Evolutionary conservation across 2,797 vertebrate genomes (phyloP), one percentile per base, ranked within the genome.

Genomic region (Crypturellus tataupa): DNA sequence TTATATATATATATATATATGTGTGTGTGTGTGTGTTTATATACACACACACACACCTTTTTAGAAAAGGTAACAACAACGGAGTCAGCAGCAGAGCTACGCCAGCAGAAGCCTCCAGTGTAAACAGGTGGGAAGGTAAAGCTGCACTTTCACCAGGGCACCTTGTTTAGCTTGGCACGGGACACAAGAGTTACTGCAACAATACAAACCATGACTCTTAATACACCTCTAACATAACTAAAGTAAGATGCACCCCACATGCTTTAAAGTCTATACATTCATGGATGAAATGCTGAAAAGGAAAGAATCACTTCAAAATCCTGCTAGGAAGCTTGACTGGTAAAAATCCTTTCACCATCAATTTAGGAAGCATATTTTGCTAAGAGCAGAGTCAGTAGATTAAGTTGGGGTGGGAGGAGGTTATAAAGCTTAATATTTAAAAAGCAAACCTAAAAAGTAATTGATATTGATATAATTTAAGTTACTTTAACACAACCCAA

Each of bases 51-150:
- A 49, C 47, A 49, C 23, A 23, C 9, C 7, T 55, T 39, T 73
- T 51, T 3, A 0, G 17, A 25, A 85, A 76, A 16, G 40, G 31
- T 31, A 87, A 60, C 15, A 19, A 40, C 13, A 72, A 63, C 80
- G 25, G 67, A 25, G 5, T 17, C 42, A 49, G 15, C 42, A 27
- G 63, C 29, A 15, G 5, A 82, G 46, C 59, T 76, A 69, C 12
- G 59, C 37, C 62, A 93, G 53, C 24, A 81, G 49, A 87, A 84
- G 29, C 51, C 65, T 80, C 29, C 72, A 87, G 79, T 51, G 73
- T 75, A 84, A 91, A 86, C 51, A 92, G 29, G 21, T 39, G 76
- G 27, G 76, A 65, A 94, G 69, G 53, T 35, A 87, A 78, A 91
- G 70, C 58, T 79, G 63, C 39, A 71, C 76, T 83, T 87, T 85